These are phyloP conservation scores for Hybos culiciformis DNA, from an alignment of 2,888 invertebrate species.

Conservation along the genomic window DNA sequence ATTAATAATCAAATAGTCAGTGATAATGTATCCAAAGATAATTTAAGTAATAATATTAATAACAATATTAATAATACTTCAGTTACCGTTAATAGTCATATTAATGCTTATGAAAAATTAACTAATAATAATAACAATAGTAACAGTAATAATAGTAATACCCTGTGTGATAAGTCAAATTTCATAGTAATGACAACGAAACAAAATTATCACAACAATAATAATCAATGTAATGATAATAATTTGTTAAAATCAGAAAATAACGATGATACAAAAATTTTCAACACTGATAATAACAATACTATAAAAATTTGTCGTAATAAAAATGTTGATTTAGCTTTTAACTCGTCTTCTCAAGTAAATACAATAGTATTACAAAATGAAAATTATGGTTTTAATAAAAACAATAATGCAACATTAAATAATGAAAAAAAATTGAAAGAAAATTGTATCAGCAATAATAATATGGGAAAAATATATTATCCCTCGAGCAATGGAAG, in stretches of 20 bases:
- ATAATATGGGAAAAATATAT: background rate
- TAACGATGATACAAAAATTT: background rate
- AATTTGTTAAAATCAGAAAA: background rate
- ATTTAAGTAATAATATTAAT: constrained; percentile 10
- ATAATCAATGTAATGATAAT: background rate
- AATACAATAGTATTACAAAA: background rate
- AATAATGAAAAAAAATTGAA: background rate
- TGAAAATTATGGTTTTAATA: too few species aligned
- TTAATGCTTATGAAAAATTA: constrained; percentile 19
- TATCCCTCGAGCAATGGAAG: background rate
- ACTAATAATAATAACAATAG: background rate
- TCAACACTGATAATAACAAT: background rate
- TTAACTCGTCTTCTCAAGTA: constrained; percentile 20
- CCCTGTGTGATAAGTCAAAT: background rate
- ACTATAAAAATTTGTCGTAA: constrained; percentile 31
- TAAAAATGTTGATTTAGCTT: constrained; percentile 37
- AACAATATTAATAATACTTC: constrained; percentile 14
- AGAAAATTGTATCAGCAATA: background rate
- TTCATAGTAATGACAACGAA: background rate
- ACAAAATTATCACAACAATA: background rate
- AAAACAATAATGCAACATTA: too few species aligned
- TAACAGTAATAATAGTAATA: constrained; percentile 1
- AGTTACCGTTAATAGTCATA: constrained; percentile 36
- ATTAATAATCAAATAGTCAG: constrained; percentile 37
- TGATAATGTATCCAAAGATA: constrained; percentile 29